Conservation (phyloP, 2,797 vertebrate genomes). For the Coluber constrictor region DNA sequence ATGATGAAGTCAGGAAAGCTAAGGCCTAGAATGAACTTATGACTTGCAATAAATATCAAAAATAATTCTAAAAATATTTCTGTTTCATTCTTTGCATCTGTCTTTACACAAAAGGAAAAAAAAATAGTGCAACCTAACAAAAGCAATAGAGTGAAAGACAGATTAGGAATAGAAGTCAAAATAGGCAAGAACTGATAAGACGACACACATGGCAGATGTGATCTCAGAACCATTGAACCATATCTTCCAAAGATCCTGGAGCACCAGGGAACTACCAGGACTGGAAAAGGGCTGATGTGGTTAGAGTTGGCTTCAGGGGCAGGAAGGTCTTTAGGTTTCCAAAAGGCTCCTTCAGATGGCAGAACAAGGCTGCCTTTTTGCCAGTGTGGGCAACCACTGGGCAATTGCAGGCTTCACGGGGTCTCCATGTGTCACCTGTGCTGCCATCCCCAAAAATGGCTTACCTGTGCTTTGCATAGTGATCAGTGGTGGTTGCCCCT, state of each 20-base stretch:
- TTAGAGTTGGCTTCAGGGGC: background rate
- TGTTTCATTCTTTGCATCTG: background rate
- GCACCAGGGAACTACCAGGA: background rate
- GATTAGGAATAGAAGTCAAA: background rate
- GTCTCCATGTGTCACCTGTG: background rate
- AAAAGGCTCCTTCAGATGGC: background rate
- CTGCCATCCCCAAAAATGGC: accelerated
- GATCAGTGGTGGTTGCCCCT: background rate
- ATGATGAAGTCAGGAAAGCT: background rate
- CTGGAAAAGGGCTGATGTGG: background rate
- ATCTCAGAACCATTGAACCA: background rate
- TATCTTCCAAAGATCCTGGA: background rate
- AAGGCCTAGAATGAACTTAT: background rate
- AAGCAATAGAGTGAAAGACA: background rate
- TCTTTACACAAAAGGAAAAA: background rate
- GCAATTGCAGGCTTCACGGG: background rate
- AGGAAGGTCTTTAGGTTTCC: background rate
- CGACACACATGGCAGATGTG: background rate
- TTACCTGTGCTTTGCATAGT: background rate
- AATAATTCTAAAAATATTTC: background rate
- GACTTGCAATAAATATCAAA: background rate
- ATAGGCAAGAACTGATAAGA: background rate
- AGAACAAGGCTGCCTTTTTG: background rate
- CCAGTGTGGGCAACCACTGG: background rate
- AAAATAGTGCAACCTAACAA: background rate